Conservation (phyloP, 2,888 invertebrate species). For the Drosophila prostipennis region DNA sequence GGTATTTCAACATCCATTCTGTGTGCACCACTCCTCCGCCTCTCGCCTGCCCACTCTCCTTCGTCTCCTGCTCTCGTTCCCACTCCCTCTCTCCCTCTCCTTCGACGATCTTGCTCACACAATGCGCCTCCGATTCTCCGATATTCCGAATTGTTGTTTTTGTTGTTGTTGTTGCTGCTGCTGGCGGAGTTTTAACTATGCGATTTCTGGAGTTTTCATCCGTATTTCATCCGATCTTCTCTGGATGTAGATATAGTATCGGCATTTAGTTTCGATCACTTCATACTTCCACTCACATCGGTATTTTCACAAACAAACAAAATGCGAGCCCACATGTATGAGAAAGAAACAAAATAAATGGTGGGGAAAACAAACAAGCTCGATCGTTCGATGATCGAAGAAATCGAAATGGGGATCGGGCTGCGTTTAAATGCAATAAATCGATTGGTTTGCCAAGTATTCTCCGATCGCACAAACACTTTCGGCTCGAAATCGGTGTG, state of each 20-base stretch:
- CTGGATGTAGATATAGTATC: slow-evolving; percentile 16
- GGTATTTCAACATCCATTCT: slow-evolving; percentile 91
- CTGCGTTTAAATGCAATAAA: too few relatives aligned
- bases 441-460: too few relatives aligned
- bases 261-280: slow-evolving; percentile 14
- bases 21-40: slow-evolving; percentile 66
- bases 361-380: too few relatives aligned
- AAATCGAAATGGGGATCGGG: too few relatives aligned
- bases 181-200: slow-evolving; percentile 2
- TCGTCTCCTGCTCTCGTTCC: slow-evolving; percentile 23
- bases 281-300: slow-evolving; percentile 34
- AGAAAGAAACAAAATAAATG: too few relatives aligned
- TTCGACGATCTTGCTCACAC: background rate
- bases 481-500: too few relatives aligned
- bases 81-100: slow-evolving; percentile 9
- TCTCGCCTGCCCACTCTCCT: slow-evolving; percentile 49
- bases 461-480: too few relatives aligned
- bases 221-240: slow-evolving; percentile 33
- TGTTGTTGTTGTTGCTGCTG: background rate
- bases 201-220: slow-evolving; percentile 7
- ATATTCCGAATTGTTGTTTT: slow-evolving; percentile 18
- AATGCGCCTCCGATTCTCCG: slow-evolving; percentile 6
- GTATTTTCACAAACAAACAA: too few relatives aligned
- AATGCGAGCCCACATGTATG: too few relatives aligned
- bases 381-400: too few relatives aligned